These are phyloP conservation scores for Cephus pygmeus DNA, from an alignment of 2,888 invertebrate species.

Conservation along the genomic window DNA sequence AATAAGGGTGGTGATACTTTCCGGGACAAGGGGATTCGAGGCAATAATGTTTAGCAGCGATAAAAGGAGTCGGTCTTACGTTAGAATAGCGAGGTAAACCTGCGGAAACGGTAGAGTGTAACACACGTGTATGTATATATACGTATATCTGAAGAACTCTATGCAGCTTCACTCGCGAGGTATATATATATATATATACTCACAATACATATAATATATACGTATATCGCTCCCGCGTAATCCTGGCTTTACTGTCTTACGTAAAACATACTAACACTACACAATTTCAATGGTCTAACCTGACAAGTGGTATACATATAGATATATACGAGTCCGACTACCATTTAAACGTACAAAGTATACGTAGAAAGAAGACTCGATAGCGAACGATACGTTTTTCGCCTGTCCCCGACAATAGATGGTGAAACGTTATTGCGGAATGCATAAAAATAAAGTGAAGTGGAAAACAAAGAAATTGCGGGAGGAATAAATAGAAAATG, in stretches of 20 bases:
- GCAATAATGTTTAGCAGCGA: conserved; percentile 31
- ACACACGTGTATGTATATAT: not conserved
- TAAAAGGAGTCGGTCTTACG: conserved; percentile 29
- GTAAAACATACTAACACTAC: conserved; percentile 21
- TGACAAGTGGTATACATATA: too few species aligned
- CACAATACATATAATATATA: not conserved
- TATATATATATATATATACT: conserved; percentile 3
- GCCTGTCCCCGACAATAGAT: not conserved
- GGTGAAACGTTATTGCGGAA: not conserved
- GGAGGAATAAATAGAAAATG: not conserved
- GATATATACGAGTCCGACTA: not conserved
- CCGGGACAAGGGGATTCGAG: conserved; percentile 15
- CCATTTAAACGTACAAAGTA: not conserved
- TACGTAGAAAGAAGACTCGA: not conserved
- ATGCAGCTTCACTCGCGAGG: not conserved
- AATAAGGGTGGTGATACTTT: not conserved
- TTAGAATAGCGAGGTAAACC: conserved; percentile 14
- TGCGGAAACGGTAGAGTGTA: conserved; percentile 14
- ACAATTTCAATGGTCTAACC: not conserved
- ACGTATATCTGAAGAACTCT: not conserved
- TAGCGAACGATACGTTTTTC: not conserved
- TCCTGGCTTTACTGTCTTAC: conserved; percentile 43
- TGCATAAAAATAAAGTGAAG: not conserved
- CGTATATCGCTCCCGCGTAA: conserved; percentile 26
- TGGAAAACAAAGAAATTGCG: not conserved